Percentiles rank a stretch among this genome's conserved stretches.
phyloP scores from a whole-genome alignment of 2,888 invertebrate genomes.

The Cremastobaeus sp. region DNA sequence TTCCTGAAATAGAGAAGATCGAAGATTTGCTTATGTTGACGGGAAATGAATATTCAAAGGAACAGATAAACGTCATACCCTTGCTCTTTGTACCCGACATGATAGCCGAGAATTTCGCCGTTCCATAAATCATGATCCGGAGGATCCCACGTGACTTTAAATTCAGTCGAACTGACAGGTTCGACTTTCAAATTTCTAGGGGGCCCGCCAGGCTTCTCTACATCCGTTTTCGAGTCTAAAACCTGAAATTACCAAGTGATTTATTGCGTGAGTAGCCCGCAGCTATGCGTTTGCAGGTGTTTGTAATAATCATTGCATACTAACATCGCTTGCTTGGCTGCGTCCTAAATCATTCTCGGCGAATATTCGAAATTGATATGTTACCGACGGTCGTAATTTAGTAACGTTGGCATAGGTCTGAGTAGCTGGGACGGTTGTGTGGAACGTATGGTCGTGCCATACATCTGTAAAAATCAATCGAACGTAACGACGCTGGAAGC shows the following conservation, averaged over 20 bases:
- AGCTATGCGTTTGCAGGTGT: not conserved
- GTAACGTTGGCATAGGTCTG: constrained; percentile 89
- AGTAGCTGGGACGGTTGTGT: constrained; percentile 89
- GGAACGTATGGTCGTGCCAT: constrained; percentile 90
- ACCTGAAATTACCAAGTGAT: constrained; percentile 65
- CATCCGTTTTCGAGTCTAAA: constrained; percentile 75
- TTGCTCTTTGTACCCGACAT: constrained; percentile 88
- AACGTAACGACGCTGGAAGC: not conserved
- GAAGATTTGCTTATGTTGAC: too few relatives aligned
- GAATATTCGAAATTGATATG: constrained; percentile 92
- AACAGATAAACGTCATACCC: too few relatives aligned
- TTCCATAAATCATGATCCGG: constrained; percentile 92
- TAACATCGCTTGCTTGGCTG: constrained; percentile 90
- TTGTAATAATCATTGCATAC: constrained; percentile 61
- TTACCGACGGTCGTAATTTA: constrained; percentile 90
- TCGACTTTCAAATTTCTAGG: constrained; percentile 90
- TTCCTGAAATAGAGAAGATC: constrained; percentile 51
- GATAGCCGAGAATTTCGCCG: constrained; percentile 91
- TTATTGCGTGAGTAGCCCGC: not conserved
- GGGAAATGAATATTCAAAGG: constrained; percentile 1
- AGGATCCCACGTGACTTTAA: constrained; percentile 91
- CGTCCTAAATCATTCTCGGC: constrained; percentile 93
- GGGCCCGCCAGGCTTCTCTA: constrained; percentile 85
- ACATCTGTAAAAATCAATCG: constrained; percentile 81
- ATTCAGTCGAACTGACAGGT: constrained; percentile 90